Evolutionary conservation across 2,888 invertebrate genomes (phyloP).

Genomic region (Lapara coniferarum): DNA sequence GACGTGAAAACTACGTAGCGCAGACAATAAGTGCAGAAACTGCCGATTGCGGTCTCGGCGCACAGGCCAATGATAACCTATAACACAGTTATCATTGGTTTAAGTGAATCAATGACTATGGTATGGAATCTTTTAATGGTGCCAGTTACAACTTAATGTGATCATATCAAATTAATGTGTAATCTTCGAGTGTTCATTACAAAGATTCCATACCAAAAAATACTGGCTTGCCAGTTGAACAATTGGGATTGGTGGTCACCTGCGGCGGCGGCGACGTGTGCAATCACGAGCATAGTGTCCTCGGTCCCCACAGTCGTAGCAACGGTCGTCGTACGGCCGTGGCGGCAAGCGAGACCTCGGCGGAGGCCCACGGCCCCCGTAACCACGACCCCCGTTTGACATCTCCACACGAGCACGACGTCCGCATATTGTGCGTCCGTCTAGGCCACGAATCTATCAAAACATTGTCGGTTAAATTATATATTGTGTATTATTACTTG

Average conservation of each 20-base stretch:
- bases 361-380: constrained; percentile 83
- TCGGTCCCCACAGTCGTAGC: constrained; percentile 96
- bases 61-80: constrained; percentile 85
- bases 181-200: constrained; percentile 33
- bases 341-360: constrained; percentile 86
- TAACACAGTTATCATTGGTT: constrained; percentile 84
- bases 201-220: constrained; percentile 61
- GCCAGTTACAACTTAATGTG: constrained; percentile 20
- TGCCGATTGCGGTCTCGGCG: constrained; percentile 82
- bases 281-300: constrained; percentile 98
- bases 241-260: constrained; percentile 50
- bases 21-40: constrained; percentile 84
- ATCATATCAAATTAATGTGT: constrained; percentile 7
- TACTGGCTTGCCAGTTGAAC: constrained; percentile 9
- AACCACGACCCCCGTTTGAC: constrained; percentile 91
- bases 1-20: constrained; percentile 83
- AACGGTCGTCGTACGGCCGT: constrained; percentile 95
- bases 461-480: constrained; percentile 9
- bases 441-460: constrained; percentile 82
- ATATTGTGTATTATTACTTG: neutral
- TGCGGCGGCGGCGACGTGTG: constrained; percentile 87
- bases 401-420: constrained; percentile 95
- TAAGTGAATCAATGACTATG: constrained; percentile 69
- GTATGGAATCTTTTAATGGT: constrained; percentile 65
- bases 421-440: constrained; percentile 94